Evolutionary conservation across 30 jellyfish, hydroid and myxozoan species (phyloP), one percentile per base, ranked within the genome.

Genomic region (Hydractinia symbiolongicarpus): DNA sequence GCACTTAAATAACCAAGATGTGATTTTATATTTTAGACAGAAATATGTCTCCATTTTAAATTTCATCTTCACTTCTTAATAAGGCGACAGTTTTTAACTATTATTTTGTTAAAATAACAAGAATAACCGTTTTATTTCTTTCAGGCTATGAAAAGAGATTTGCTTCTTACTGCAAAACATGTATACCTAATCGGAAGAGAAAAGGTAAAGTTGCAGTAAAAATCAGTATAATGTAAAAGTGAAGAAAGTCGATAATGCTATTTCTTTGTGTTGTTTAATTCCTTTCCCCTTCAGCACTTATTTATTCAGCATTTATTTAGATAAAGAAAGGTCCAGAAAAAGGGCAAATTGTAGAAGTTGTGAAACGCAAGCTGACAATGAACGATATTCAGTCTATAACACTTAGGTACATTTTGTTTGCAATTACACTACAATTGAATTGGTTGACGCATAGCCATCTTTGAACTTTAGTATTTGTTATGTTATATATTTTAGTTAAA

Each of bases 251-350:
- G 79, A 11, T 68, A 10, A 20, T 30, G 2, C 44, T 58, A 58
- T 13, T 58, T 58, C 19, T 58, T 58, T 16, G 19, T 58, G 15
- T 58, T 58, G 69, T 58, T 16, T 64, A 6, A 51, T 64, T 44
- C 52, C 40, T 64, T 6, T 13, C 9, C 52, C 74, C 7, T 13
- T 6, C 9, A 64, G 9, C 9, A 64, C 9, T 64, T 64, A 51
- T 58, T 58, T 58, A 9, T 57, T n/a, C 13, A 57, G 10, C n/a
- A 57, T 58, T 58, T 58, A 58, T 55, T 50, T 74, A 81, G 93
- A 81, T 88, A 6, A 94, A 94, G 71, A 94, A 94, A 76, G 99
- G 99, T 4, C 97, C 97, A 9, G 96, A 94, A 76, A 94, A 94
- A 86, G 99, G 99, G 11, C 86, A 94, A 67, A 82, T 94, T 51